Base-by-base conservation (phyloP, 2,888 invertebrate species). In the Lobophora halterata region DNA sequence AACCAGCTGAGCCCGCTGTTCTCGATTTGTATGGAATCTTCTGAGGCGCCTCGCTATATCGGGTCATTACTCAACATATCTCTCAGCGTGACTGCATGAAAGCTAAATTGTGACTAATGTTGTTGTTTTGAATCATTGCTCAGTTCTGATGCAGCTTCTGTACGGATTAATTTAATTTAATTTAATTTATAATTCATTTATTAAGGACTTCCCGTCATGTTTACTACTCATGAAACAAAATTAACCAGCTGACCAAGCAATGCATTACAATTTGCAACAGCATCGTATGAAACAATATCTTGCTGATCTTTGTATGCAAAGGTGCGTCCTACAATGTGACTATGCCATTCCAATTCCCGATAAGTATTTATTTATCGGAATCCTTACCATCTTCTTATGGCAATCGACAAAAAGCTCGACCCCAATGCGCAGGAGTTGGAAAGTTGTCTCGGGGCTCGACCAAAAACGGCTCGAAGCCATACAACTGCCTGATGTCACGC, bases 21-120 rank as follows among this genome's bases (percentile, higher is more conserved):
- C 12, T 25, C 7, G 64, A 71, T 70, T 71, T 65, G 57, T 52
- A 49, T 48, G 46, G 40, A 9, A 26, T 18, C 2, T 24, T 30
- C 26, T 1, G 53, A 61, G 57, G 57, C 61, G 59, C 59, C 54
- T 58, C 27, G 59, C 78, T 81, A 79, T 71, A 83, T 79, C 66
- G 61, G 68, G 73, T 67, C 56, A 65, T 81, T 81, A 75, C 81
- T 82, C 82, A 82, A 79, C 49, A 49, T 53, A 54, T 52, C 50
- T 43, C 45, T 37, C 33, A 37, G 33, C 51, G 46, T 43, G 35
- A 30, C 33, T 40, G 39, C 10, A 14, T 34, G 31, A 42, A 38
- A 27, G 28, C 29, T 20, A 6, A 36, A 46, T 41, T 38, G 24
- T 51, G 46, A 48, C 40, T 39, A 46, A 51, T 32, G 44, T 21